phyloP scores from a whole-genome alignment of 2,797 vertebrate genomes.

The Huso huso region DNA sequence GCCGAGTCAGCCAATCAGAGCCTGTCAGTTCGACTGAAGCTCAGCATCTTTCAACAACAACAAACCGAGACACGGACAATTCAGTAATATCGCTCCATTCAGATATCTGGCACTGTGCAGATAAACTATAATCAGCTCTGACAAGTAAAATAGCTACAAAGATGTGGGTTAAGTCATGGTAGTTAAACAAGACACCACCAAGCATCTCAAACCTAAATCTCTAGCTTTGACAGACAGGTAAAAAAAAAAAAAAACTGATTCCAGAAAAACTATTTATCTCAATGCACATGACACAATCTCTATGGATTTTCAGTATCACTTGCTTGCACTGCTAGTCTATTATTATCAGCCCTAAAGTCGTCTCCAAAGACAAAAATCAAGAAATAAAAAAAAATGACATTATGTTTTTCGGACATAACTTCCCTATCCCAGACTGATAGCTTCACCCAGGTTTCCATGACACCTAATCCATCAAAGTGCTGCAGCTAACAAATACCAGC shows the following conservation, averaged over 20 bases:
- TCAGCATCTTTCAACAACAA: no score
- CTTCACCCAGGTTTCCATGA: not conserved
- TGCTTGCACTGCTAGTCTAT: not conserved
- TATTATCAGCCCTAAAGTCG: not conserved
- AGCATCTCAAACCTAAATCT: no score
- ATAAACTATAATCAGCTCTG: not conserved
- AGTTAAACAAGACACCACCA: no score
- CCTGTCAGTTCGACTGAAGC: no score
- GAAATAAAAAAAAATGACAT: not conserved
- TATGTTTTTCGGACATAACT: not conserved
- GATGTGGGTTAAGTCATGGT: no score
- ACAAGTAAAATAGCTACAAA: not conserved
- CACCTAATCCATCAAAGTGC: not conserved
- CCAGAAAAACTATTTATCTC: slow-evolving; percentile 5
- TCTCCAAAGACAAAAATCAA: not conserved
- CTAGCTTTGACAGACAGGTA: no score
- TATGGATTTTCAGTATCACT: not conserved
- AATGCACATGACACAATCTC: not conserved
- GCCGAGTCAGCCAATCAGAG: no score
- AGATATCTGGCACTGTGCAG: not conserved
- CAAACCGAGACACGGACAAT: no score
- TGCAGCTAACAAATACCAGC: not conserved
- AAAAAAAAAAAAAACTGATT: no score
- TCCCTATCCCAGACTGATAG: not conserved
- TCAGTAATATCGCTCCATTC: no score